Conservation (phyloP, 1,140 invertebrate genomes). For the Bursaphelenchus mucronatus region DNA sequence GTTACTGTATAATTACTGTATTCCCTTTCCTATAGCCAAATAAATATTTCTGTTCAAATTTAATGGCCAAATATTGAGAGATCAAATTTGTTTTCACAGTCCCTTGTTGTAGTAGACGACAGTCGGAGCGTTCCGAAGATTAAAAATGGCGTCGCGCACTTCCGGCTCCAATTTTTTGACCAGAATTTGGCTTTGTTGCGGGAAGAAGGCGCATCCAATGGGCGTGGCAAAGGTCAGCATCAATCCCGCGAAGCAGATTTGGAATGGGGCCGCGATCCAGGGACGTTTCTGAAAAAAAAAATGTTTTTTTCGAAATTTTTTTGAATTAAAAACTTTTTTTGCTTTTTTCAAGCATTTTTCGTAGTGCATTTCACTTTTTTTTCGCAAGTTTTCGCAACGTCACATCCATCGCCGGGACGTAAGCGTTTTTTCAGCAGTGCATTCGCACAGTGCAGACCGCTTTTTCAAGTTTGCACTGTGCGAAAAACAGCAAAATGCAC, state of each 20-base stretch:
- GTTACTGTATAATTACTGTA: no score
- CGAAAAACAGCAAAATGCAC: no score
- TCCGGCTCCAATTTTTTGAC: constrained; percentile 24
- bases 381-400: no score
- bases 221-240: constrained; percentile 40
- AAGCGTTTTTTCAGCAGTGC: no score
- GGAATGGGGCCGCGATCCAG: constrained; percentile 31
- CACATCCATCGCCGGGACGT: no score
- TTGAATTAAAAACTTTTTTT: no score
- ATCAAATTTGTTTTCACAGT: constrained; percentile 6
- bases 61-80: neutral
- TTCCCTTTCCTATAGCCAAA: no score
- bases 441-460: no score
- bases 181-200: constrained; percentile 26
- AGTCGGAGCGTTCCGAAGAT: constrained; percentile 25
- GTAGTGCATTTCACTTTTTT: no score
- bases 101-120: constrained; percentile 38
- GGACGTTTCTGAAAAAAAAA: constrained; percentile 22
- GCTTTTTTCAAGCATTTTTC: no score
- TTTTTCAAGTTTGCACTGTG: no score
- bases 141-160: constrained; percentile 23
- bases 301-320: neutral
- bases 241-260: constrained; percentile 35
- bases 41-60: no score
- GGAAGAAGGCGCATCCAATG: constrained; percentile 46